These are phyloP conservation scores for Tinamus major DNA, from an alignment of 2,797 vertebrate genomes.

Conservation along the genomic window DNA sequence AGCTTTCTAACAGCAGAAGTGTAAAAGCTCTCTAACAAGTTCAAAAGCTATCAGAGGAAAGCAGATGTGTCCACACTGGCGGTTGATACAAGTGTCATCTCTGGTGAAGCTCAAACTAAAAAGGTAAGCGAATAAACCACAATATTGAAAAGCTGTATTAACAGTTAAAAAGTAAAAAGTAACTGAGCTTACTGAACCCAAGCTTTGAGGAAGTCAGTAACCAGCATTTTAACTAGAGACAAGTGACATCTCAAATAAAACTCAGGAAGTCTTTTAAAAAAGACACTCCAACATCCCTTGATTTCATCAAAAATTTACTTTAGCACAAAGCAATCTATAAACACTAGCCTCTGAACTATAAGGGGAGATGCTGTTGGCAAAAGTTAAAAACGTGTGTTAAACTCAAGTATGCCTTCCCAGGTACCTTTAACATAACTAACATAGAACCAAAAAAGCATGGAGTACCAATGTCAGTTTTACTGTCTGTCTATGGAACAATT, in stretches of 20 bases:
- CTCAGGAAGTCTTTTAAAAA: neutral
- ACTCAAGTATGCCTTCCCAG: neutral
- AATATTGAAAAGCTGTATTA: neutral
- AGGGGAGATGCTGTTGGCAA: neutral
- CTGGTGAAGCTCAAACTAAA: neutral
- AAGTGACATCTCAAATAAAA: neutral
- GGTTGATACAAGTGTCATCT: neutral
- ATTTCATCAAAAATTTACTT: neutral
- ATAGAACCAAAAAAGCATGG: neutral
- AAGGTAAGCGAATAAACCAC: neutral
- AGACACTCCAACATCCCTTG: neutral
- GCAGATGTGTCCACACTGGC: rapidly evolving
- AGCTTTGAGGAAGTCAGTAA: neutral
- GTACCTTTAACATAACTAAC: neutral
- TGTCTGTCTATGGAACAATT: neutral
- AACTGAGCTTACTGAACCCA: neutral
- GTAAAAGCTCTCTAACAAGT: neutral
- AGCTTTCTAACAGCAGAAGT: neutral
- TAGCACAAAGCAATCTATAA: neutral
- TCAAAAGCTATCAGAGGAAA: neutral
- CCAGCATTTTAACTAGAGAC: neutral
- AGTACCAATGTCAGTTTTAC: neutral
- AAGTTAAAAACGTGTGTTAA: neutral
- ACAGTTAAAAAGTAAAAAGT: neutral
- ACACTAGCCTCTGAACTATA: neutral